Conservation (phyloP, 1,140 invertebrate species). For the Aphaenogaster rudis region DNA sequence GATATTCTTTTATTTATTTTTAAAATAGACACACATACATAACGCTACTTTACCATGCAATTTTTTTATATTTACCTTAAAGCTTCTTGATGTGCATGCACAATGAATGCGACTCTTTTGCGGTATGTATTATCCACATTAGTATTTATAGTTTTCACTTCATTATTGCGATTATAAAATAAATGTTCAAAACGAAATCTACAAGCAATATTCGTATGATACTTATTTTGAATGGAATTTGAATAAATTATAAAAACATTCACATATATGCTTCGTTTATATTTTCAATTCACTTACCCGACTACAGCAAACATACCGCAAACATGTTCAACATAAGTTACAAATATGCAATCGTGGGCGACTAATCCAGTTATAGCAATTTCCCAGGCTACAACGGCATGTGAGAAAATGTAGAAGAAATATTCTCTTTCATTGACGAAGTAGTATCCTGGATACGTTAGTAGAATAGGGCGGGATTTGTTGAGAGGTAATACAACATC, state of each 20-base stretch:
- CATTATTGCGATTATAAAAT: neutral
- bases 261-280: neutral
- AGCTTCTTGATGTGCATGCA: slow-evolving; percentile 18
- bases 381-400: neutral
- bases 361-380: slow-evolving; percentile 10
- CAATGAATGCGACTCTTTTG: slow-evolving; percentile 40
- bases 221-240: neutral
- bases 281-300: slow-evolving; percentile 4
- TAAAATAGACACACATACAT: neutral
- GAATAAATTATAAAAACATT: neutral
- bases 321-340: slow-evolving; percentile 48
- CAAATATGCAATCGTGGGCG: slow-evolving; percentile 30
- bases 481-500: slow-evolving; percentile 55
- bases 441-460: slow-evolving; percentile 38
- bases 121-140: neutral
- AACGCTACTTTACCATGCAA: too few species aligned
- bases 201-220: neutral
- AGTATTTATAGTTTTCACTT: neutral
- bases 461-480: slow-evolving; percentile 27
- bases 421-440: slow-evolving; percentile 47
- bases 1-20: neutral
- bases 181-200: slow-evolving; percentile 42
- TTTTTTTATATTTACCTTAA: slow-evolving; percentile 20
- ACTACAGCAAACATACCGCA: slow-evolving; percentile 51
- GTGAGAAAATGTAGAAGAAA: slow-evolving; percentile 31